phyloP scores from a whole-genome alignment of 2,113 vertebrate species.

The Hiodon tergisus region DNA sequence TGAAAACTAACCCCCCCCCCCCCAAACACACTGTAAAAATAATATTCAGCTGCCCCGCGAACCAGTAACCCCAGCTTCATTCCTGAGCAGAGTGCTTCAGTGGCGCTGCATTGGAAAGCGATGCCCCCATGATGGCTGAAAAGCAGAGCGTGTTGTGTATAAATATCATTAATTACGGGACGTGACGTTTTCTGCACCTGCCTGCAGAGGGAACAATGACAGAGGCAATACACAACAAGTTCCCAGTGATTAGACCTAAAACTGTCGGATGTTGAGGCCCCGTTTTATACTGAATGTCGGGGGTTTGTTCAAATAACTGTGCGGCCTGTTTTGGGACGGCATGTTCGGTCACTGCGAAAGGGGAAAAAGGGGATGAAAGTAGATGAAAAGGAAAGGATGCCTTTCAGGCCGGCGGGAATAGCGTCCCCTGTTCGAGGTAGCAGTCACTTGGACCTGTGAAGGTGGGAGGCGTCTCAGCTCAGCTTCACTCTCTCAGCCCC shows the following conservation, averaged over 20 bases:
- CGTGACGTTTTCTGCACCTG: slow-evolving; percentile 44
- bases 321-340: neutral
- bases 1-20: too few relatives aligned
- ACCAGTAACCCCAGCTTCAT: too few relatives aligned
- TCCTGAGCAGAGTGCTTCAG: too few relatives aligned
- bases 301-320: neutral
- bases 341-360: neutral
- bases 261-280: neutral
- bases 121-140: neutral
- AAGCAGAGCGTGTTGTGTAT: slow-evolving; percentile 11
- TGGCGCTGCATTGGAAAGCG: neutral
- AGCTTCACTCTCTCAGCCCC: too few relatives aligned
- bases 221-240: slow-evolving; percentile 13
- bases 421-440: slow-evolving; percentile 52
- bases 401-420: slow-evolving; percentile 31
- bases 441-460: slow-evolving; percentile 29
- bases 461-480: too few relatives aligned
- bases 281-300: neutral
- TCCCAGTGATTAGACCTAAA: neutral
- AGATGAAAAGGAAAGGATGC: neutral
- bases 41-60: too few relatives aligned
- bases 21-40: too few relatives aligned
- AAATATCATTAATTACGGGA: slow-evolving; percentile 48
- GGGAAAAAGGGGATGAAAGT: slow-evolving; percentile 10
- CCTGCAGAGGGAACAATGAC: slow-evolving; percentile 28